Evolutionary conservation across 1,140 invertebrate species (phyloP), one percentile per base, ranked within the genome.

Genomic region (Elymnias hypermnestra): DNA sequence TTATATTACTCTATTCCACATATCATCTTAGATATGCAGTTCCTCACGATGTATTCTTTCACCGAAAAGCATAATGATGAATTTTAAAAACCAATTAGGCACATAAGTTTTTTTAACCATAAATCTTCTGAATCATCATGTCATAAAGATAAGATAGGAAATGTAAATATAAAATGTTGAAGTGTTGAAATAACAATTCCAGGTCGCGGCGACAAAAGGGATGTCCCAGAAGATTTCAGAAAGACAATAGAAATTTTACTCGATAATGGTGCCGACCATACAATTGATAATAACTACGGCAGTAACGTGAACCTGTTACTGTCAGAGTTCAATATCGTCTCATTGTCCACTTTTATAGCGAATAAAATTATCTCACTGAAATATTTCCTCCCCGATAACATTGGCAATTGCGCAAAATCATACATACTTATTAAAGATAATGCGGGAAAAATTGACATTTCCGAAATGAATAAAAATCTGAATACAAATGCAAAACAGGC

Each of bases 221-320:
- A 57, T 38, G 31, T 72, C 8, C 19, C 52, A 0, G 58, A 63
- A 3, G 51, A 76, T 15, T 83, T 45, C 13, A 5, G 58, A n/a
- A 61, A 61, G 14, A 75, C 66, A 2, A 56, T 79, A 5, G 66
- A 64, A 38, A 47, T 49, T n/a, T 25, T 83, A n/a, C 18, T 77
- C 0, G 53, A 67, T 7, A 41, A 56, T 9, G 72, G 68, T 4
- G 74, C 68, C 0, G 65, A 78, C 13, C 74, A 72, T 0, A 15
- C 10, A 4, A 53, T 70, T 33, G 48, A 62, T 0, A 81, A 81
- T 9, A 41, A 59, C 6, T 64, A 57, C 0, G 73, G 72, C 0
- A 43, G 39, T 10, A 67, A 37, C 19, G 68, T 76, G 0, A 70
- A 70, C 9, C 36, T 39, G 0, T 35, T 83, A 0, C 40, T 79